phyloP scores from a whole-genome alignment of 2,888 invertebrate species.

The Pteria penguin region DNA sequence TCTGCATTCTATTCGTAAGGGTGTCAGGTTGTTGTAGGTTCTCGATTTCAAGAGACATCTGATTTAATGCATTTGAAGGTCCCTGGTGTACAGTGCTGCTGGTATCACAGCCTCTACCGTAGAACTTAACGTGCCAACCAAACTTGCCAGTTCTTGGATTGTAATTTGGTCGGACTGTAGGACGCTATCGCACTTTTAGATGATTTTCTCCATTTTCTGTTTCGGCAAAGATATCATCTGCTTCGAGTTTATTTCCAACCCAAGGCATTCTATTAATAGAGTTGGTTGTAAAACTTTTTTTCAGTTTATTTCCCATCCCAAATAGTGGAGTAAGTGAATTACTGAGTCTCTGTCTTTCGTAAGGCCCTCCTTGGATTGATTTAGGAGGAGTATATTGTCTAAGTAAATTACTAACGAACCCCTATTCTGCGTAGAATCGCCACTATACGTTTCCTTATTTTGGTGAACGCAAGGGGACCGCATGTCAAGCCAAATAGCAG shows the following conservation, averaged over 20 bases:
- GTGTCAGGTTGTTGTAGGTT: slow-evolving; percentile 4
- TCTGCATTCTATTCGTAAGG: background rate
- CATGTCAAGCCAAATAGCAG: slow-evolving; percentile 28
- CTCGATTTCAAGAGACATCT: background rate
- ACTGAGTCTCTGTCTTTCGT: background rate
- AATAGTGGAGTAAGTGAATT: background rate
- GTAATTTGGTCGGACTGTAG: slow-evolving; percentile 6
- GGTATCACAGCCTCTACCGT: slow-evolving; percentile 4
- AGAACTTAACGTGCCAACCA: background rate
- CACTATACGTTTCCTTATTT: slow-evolving; percentile 32
- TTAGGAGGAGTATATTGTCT: slow-evolving; percentile 30
- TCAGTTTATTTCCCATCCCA: background rate
- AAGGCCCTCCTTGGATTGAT: background rate
- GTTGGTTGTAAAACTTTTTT: background rate
- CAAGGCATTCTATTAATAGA: background rate
- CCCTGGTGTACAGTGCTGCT: slow-evolving; percentile 10
- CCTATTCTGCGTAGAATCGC: slow-evolving; percentile 19
- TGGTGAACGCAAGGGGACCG: slow-evolving; percentile 19
- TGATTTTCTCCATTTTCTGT: background rate
- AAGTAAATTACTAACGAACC: slow-evolving; percentile 31
- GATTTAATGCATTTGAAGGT: slow-evolving; percentile 16
- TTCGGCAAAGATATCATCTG: background rate
- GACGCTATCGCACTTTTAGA: background rate
- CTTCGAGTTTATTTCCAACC: background rate
- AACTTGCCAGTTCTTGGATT: too few species aligned